Conservation (phyloP, 2,797 vertebrate genomes). For the Ctenochaetus hawaiiensis region DNA sequence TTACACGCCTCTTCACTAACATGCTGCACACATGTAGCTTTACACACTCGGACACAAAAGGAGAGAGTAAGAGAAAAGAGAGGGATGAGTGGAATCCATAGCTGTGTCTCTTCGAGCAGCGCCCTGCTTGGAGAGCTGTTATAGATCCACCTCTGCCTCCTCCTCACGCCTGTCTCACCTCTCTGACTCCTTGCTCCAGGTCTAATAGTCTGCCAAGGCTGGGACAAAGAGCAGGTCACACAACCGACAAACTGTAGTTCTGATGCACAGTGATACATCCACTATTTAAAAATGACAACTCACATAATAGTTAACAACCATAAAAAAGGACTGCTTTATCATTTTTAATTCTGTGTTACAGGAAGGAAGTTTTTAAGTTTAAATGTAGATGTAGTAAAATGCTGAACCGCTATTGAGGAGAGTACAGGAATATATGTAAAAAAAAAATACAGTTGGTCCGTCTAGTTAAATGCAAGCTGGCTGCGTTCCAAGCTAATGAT, state of each 20-base stretch:
- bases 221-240: slow-evolving; percentile 79
- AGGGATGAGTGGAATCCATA: slow-evolving; percentile 77
- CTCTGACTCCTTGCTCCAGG: slow-evolving; percentile 77
- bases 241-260: slow-evolving; percentile 43
- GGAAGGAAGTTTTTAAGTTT: not conserved
- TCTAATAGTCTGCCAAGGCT: slow-evolving; percentile 75
- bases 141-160: slow-evolving; percentile 77
- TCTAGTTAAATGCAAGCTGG: slow-evolving; percentile 66
- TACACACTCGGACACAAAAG: slow-evolving; percentile 68
- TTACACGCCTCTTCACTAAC: slow-evolving; percentile 39
- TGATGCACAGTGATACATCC: slow-evolving; percentile 27
- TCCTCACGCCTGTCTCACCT: slow-evolving; percentile 72
- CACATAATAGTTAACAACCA: not conserved
- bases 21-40: slow-evolving; percentile 53
- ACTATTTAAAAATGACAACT: slow-evolving; percentile 25
- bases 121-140: slow-evolving; percentile 72
- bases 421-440: not conserved
- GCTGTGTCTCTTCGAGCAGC: slow-evolving; percentile 66
- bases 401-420: slow-evolving; percentile 1
- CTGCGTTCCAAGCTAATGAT: slow-evolving; percentile 67
- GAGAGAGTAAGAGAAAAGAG: slow-evolving; percentile 64
- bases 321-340: not conserved
- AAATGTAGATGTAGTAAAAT: not conserved
- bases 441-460: slow-evolving; percentile 48
- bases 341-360: not conserved